Evolutionary conservation across 2,113 vertebrate genomes (phyloP).

Genomic region (Aegypius monachus): DNA sequence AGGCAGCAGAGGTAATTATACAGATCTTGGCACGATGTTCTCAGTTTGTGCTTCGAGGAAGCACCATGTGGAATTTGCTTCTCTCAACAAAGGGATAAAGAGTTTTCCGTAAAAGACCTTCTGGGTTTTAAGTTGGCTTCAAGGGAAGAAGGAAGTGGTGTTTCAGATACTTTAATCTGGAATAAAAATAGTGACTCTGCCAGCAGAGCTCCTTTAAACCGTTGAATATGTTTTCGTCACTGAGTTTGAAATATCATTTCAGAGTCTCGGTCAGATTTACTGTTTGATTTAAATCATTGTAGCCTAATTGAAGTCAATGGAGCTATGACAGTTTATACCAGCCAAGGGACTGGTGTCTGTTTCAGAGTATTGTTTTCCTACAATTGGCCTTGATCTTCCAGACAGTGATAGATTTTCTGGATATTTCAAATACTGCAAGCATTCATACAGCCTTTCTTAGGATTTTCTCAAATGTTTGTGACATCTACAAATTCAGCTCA

Average conservation of each 20-base stretch:
- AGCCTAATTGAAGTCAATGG: slow-evolving; percentile 19
- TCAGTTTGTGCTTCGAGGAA: not conserved
- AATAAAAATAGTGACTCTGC: not conserved
- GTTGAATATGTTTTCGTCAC: not conserved
- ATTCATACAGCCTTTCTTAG: not conserved
- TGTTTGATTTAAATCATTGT: not conserved
- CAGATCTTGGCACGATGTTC: slow-evolving; percentile 25
- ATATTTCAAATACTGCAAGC: not conserved
- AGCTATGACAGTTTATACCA: slow-evolving; percentile 6
- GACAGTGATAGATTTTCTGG: not conserved
- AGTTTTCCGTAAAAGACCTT: not conserved
- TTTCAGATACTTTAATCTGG: slow-evolving; percentile 1
- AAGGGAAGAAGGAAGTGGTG: not conserved
- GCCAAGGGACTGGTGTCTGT: not conserved
- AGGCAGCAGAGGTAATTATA: slow-evolving; percentile 30
- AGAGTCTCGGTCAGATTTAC: slow-evolving; percentile 4
- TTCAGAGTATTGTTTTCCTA: slow-evolving; percentile 32
- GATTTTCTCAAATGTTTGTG: not conserved
- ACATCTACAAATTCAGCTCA: not conserved
- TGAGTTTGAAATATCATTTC: slow-evolving; percentile 8
- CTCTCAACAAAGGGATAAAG: not conserved
- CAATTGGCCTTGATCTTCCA: not conserved
- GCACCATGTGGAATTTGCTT: slow-evolving; percentile 10
- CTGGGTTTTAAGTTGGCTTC: not conserved
- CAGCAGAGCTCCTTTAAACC: not conserved